These are phyloP conservation scores for Macrophya alboannulata DNA, from an alignment of 2,888 invertebrate genomes.

Conservation along the genomic window DNA sequence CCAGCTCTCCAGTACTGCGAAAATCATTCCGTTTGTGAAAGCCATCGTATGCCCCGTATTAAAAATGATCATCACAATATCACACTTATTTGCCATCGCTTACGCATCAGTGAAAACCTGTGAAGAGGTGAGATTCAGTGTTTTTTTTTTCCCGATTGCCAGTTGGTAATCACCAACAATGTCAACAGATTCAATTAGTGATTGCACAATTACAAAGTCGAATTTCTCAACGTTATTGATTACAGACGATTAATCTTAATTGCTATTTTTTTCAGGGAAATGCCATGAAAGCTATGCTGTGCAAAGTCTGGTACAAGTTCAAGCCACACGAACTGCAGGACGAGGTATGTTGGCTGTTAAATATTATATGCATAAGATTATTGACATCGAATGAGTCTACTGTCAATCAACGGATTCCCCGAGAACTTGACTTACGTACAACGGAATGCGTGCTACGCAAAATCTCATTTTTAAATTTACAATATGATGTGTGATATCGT, in stretches of 20 bases:
- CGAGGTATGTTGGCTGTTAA: not conserved
- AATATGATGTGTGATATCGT: no score
- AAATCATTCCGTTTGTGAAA: not conserved
- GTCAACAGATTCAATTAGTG: no score
- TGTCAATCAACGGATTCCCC: no score
- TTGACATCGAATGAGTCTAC: not conserved
- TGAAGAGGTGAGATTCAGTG: not conserved
- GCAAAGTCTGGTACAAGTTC: not conserved
- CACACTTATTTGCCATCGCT: not conserved
- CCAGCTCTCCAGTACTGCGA: not conserved
- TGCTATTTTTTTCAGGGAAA: not conserved
- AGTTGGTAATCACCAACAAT: not conserved
- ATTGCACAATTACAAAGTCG: not conserved
- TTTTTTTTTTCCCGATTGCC: not conserved
- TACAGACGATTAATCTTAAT: no score
- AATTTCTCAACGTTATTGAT: not conserved
- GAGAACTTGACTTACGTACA: no score
- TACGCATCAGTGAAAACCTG: not conserved
- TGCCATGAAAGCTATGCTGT: not conserved
- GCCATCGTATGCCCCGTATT: not conserved
- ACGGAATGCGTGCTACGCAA: no score
- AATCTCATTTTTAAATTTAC: no score
- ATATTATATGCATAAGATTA: not conserved
- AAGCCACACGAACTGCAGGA: not conserved
- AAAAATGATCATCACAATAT: not conserved